phyloP scores from a whole-genome alignment of 1,140 invertebrate genomes.

The Probaryconus sp. region DNA sequence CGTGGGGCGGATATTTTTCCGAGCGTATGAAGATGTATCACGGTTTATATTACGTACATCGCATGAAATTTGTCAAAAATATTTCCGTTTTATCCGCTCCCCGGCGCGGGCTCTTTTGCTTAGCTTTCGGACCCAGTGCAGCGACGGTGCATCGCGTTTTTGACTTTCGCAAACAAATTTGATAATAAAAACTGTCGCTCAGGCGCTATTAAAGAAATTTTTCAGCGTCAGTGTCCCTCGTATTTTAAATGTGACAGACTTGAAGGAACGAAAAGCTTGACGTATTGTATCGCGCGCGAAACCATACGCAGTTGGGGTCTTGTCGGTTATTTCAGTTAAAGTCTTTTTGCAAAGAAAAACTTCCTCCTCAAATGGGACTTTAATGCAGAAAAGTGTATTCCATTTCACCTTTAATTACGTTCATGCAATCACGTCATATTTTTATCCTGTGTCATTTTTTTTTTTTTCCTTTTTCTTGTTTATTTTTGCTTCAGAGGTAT shows the following conservation, averaged over 20 bases:
- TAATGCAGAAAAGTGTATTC: no score
- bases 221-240: conserved; percentile 41
- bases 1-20: neutral
- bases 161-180: conserved; percentile 37
- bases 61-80: conserved; percentile 18
- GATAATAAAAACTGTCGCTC: conserved; percentile 40
- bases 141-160: conserved; percentile 15
- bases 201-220: conserved; percentile 44
- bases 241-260: conserved; percentile 42
- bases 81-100: conserved; percentile 4
- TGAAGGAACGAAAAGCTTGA: conserved; percentile 36
- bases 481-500: no score
- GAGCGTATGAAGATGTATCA: conserved; percentile 2
- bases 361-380: no score
- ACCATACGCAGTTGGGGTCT: conserved; percentile 10
- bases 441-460: no score
- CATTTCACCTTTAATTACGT: no score
- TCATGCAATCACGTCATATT: no score
- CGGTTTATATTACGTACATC: conserved; percentile 1
- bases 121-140: conserved; percentile 26
- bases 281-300: conserved; percentile 24
- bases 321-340: conserved; percentile 26
- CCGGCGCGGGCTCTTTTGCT: conserved; percentile 16
- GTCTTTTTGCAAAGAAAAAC: no score
- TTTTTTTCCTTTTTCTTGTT: no score